Conservation (phyloP, 2,797 vertebrate species). For the Danio tinwini region DNA sequence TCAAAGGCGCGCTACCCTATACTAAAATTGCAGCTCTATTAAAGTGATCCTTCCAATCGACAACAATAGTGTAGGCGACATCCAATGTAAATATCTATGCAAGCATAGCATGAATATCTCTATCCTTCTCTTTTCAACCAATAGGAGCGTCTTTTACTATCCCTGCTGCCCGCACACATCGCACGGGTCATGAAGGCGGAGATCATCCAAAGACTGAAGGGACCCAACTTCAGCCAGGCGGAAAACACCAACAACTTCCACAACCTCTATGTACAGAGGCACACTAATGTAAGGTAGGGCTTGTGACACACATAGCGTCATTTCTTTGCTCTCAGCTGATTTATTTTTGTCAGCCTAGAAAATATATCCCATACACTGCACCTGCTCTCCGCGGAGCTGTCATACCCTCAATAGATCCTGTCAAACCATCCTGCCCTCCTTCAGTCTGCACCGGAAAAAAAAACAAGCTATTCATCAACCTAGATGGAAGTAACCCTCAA, state of each 20-base stretch:
- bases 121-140: constrained; percentile 11
- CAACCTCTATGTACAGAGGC: constrained; percentile 97
- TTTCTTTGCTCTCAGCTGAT: neutral
- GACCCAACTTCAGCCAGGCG: constrained; percentile 90
- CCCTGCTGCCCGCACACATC: constrained; percentile 93
- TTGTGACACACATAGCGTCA: neutral
- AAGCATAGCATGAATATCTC: too few species aligned
- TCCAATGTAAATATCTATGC: too few species aligned
- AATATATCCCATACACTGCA: neutral
- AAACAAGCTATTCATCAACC: constrained; percentile 29
- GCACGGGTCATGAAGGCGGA: constrained; percentile 98
- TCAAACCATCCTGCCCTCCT: constrained; percentile 28
- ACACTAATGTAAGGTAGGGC: constrained; percentile 94
- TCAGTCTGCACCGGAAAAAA: constrained; percentile 22
- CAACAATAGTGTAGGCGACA: too few species aligned
- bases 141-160: constrained; percentile 94
- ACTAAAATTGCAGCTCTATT: too few species aligned
- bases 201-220: constrained; percentile 96
- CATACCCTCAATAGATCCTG: constrained; percentile 14
- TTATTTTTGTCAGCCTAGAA: constrained; percentile 13
- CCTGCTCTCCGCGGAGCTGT: constrained; percentile 7
- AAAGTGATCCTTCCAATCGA: too few species aligned
- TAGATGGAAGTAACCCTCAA: neutral
- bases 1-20: too few species aligned
- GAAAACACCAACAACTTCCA: constrained; percentile 99